phyloP scores from a whole-genome alignment of 1,140 invertebrate genomes.

The Drosophila ogumai region DNA sequence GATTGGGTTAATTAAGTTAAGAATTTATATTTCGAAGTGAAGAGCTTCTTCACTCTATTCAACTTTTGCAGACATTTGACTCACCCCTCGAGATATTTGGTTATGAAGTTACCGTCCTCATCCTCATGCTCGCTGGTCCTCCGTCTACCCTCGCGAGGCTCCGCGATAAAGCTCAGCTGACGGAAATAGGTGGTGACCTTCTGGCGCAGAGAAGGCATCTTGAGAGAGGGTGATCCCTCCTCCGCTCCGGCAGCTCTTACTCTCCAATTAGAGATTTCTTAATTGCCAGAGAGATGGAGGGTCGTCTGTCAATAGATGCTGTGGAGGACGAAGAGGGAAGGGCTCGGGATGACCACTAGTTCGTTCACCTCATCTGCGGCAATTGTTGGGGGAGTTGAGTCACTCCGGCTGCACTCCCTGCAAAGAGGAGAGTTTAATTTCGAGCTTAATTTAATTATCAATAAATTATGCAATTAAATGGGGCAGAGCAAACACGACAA shows the following conservation, averaged over 20 bases:
- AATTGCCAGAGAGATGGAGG: slow-evolving; percentile 48
- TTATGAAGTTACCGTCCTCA: slow-evolving; percentile 89
- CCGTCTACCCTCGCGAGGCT: slow-evolving; percentile 85
- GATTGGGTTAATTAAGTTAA: neutral
- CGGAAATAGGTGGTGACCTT: slow-evolving; percentile 91
- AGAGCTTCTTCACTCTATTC: neutral
- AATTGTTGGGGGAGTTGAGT: slow-evolving; percentile 55
- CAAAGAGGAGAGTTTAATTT: slow-evolving; percentile 43
- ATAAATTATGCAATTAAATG: slow-evolving; percentile 79
- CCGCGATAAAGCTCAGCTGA: slow-evolving; percentile 89
- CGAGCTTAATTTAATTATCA: slow-evolving; percentile 72
- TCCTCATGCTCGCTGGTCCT: slow-evolving; percentile 79
- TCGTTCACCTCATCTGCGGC: slow-evolving; percentile 73
- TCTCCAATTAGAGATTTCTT: slow-evolving; percentile 53
- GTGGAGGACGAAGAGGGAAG: neutral
- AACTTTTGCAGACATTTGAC: slow-evolving; percentile 20
- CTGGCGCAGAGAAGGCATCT: slow-evolving; percentile 90
- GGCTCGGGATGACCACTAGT: slow-evolving; percentile 50
- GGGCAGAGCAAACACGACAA: slow-evolving; percentile 24
- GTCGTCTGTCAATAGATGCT: slow-evolving; percentile 21
- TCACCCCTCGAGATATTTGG: slow-evolving; percentile 91
- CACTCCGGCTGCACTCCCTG: slow-evolving; percentile 34
- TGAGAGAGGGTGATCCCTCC: slow-evolving; percentile 14
- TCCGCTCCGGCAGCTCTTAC: slow-evolving; percentile 18
- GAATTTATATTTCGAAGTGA: neutral